phyloP scores from a whole-genome alignment of 1,140 invertebrate genomes.

The Luehdorfia chinensis region DNA sequence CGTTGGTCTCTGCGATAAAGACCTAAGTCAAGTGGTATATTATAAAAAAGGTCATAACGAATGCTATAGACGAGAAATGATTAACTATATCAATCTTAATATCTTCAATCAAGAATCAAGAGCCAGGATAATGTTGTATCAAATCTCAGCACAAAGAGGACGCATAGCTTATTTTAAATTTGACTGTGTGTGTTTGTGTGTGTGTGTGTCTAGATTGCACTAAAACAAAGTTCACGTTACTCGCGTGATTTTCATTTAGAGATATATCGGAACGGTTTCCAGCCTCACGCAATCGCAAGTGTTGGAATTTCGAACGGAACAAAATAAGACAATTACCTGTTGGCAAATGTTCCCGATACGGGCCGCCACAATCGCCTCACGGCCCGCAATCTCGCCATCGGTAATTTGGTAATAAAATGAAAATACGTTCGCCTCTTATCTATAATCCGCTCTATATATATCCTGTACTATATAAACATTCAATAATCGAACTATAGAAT shows the following conservation, averaged over 20 bases:
- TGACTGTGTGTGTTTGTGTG: no score
- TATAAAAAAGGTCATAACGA: no score
- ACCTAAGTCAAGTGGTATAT: no score
- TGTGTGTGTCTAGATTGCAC: no score
- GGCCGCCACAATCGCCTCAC: conserved; percentile 49
- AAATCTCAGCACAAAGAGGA: no score
- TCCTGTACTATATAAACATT: conserved; percentile 67
- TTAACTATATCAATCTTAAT: no score
- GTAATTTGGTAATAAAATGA: conserved; percentile 77
- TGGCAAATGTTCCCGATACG: conserved; percentile 68
- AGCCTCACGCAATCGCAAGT: conserved; percentile 33
- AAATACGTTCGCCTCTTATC: conserved; percentile 73
- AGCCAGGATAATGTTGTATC: no score
- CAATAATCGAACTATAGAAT: conserved; percentile 22
- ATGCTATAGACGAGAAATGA: no score
- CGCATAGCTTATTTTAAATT: no score
- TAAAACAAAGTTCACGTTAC: conserved; percentile 1
- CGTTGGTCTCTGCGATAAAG: no score
- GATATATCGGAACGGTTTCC: conserved; percentile 19
- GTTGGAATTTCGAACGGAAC: conserved; percentile 54
- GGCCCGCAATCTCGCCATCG: conserved; percentile 66
- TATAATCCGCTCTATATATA: conserved; percentile 70
- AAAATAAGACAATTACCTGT: conserved; percentile 69
- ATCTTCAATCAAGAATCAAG: no score
- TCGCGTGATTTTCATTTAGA: conserved; percentile 9